Base-by-base conservation (phyloP, 2,113 vertebrate genomes). In the Jaculus jaculus region DNA sequence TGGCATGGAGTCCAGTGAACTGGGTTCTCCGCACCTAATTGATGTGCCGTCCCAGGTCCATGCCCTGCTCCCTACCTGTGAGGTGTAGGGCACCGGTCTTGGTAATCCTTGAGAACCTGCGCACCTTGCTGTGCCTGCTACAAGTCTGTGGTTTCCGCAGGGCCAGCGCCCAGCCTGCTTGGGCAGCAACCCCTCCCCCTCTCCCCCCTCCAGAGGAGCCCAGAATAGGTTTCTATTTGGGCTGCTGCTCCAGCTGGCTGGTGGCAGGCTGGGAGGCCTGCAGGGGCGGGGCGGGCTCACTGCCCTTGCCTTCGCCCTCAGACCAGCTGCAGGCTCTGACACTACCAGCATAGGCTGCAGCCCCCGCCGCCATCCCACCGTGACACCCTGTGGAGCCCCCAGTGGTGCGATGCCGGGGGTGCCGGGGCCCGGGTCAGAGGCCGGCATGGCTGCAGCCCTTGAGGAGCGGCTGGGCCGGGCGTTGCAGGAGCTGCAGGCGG, bases 361-460 rank as follows among this genome's bases (percentile, higher is more conserved):
- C n/a, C 96, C 93, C 1, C 0, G 85, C 89, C 58, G 63, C 66
- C 5, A 68, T 0, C 0, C 85, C 37, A 60, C 65, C 72, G 68
- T 78, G 47, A 86, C 69, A 39, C 83, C 63, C 60, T 51, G 1
- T 61, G 63, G 69, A 3, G 7, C 58, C 10, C 89, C 9, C 0
- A 26, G 1, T 2, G 30, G 87, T 74, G 86, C 78, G 74, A 99
- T 99, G 99, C 99, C 98, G 0, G 99, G 99, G 79, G 97, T 99
- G 3, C 97, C 96, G 0, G 96, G 96, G 63, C 95, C 96, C 0
- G 94, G 92, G 60, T n/a, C 63, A 30, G 87, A 66, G 72, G 82
- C 94, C 4, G 95, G 95, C 0, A 86, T 96, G 92, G 90, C 1
- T 3, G 95, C 77, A 17, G 96, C 93, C 51, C 96, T 99, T 30